Conservation (phyloP, 2,113 vertebrate species). For the Dendrocopos noguchii region DNA sequence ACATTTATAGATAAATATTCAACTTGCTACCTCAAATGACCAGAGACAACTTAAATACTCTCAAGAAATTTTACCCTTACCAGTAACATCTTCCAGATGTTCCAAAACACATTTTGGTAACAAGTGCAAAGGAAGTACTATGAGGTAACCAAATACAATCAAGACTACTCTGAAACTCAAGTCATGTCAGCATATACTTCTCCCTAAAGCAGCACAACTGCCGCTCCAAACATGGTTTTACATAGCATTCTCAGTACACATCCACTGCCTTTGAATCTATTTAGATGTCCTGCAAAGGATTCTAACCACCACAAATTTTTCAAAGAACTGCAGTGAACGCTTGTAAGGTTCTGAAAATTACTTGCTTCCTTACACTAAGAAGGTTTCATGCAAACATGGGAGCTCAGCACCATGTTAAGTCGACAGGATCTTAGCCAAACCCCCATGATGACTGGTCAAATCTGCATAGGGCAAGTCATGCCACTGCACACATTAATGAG, state of each 20-base stretch:
- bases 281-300: not conserved
- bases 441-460: not conserved
- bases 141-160: not conserved
- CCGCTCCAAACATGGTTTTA: not conserved
- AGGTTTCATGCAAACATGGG: fast-evolving
- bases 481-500: fast-evolving
- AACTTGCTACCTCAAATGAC: not conserved
- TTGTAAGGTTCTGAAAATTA: not conserved
- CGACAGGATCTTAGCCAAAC: not conserved
- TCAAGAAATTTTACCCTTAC: not conserved
- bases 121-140: not conserved
- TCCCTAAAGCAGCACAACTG: not conserved
- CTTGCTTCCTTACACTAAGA: not conserved
- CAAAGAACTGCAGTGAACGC: not conserved
- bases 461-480: not conserved
- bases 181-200: not conserved
- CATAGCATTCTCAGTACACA: not conserved
- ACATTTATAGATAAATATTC: too few species aligned
- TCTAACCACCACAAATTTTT: not conserved
- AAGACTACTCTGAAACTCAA: not conserved
- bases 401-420: not conserved
- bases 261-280: not conserved
- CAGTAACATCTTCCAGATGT: not conserved
- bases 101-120: not conserved
- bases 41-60: not conserved